Evolutionary conservation across 1,140 invertebrate species (phyloP), one percentile per base, ranked within the genome.

Genomic region (Lysiphlebus fabarum): DNA sequence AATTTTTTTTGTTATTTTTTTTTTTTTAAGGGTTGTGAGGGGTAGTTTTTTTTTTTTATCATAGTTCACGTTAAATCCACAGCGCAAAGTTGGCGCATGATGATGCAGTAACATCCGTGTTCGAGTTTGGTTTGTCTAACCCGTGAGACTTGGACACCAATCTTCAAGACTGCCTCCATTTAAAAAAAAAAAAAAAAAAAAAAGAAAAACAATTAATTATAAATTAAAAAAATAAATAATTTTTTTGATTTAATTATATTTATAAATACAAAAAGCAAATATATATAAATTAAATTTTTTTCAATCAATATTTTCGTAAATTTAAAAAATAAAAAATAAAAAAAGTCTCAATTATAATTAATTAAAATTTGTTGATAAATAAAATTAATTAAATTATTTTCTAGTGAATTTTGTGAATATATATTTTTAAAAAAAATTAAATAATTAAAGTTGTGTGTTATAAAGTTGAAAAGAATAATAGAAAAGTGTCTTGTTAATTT

Each of bases 91-190:
- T 71, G 73, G 72, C 76, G 76, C 73, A 73, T 67, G 69, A 67
- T 70, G 73, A 69, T 78, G 76, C 74, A 74, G 73, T 71, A 77
- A 70, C 70, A 67, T 72, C 68, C 73, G 74, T 73, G 74, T 65
- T 68, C 69, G 67, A 53, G 53, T 60, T 72, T 65, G 74, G 67
- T 65, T 73, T 65, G 72, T 69, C 72, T 71, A 63, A 67, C 49
- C 43, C 49, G 66, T 70, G 70, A 65, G 70, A 70, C 69, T 72
- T 68, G 68, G 69, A 69, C 69, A 68, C 67, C 67, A 71, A 71
- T 68, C 71, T 66, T 65, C 67, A 66, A 68, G 68, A 69, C 68
- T 68, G 64, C 65, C 68, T 66, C 66, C 63, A 44, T 53, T 54
- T 57, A 55, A 62, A 65, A 62, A 64, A 64, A 58, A 26, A 53